Percentiles rank a stretch among this genome's conserved stretches.
These are phyloP conservation scores for Heteropelma amictum DNA, from an alignment of 2,888 invertebrate species.

Conservation along the genomic window DNA sequence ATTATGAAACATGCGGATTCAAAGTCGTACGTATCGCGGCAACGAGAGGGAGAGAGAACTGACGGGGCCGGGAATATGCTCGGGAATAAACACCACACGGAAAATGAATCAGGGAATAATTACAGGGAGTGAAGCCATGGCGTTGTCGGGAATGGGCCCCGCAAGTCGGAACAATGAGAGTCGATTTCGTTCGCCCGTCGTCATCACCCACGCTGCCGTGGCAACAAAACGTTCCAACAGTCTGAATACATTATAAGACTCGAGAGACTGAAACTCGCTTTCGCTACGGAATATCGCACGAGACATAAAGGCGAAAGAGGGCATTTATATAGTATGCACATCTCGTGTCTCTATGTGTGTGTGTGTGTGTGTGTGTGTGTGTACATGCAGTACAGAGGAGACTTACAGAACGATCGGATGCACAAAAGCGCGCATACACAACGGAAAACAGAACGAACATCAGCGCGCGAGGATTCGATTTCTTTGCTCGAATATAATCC, in stretches of 20 bases:
- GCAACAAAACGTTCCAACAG: slow-evolving; percentile 43
- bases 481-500: slow-evolving; percentile 45
- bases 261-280: slow-evolving; percentile 9
- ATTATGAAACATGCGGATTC: slow-evolving; percentile 21
- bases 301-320: slow-evolving; percentile 10
- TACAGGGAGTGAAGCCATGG: slow-evolving; percentile 40
- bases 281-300: slow-evolving; percentile 40
- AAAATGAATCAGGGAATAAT: slow-evolving; percentile 45
- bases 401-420: slow-evolving; percentile 12
- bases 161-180: slow-evolving; percentile 56
- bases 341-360: too few relatives aligned
- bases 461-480: slow-evolving; percentile 30
- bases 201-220: slow-evolving; percentile 53
- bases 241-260: slow-evolving; percentile 56
- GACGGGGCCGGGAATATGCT: slow-evolving; percentile 53
- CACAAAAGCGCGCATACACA: slow-evolving; percentile 4
- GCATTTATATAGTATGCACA: not conserved
- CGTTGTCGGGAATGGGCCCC: slow-evolving; percentile 39
- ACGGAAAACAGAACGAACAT: slow-evolving; percentile 43
- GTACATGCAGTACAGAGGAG: not conserved
- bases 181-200: slow-evolving; percentile 51
- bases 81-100: slow-evolving; percentile 18
- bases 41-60: slow-evolving; percentile 19
- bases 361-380: too few relatives aligned
- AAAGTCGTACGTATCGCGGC: not conserved